A percentile compares a stretch with the other conserved stretches of the same genome.
phyloP scores from a whole-genome alignment of 1,140 invertebrate species.

The Hylyphantes graminicola region DNA sequence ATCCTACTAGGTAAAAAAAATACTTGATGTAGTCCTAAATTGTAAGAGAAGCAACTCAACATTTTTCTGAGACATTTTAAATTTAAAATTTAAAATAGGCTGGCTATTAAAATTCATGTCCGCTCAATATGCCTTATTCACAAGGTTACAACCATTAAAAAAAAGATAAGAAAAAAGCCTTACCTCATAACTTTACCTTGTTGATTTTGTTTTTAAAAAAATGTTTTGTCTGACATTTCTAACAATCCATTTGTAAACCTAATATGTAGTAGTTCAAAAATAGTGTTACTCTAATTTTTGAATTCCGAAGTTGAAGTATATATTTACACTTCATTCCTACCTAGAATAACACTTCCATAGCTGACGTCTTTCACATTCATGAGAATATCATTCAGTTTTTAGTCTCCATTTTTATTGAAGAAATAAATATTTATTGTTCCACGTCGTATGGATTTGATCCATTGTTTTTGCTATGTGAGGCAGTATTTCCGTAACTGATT shows the following conservation, averaged over 20 bases:
- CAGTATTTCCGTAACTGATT: constrained; percentile 7
- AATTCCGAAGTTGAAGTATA: constrained; percentile 1
- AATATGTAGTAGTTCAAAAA: constrained; percentile 3
- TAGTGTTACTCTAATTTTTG: not conserved
- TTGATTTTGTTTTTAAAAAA: not conserved
- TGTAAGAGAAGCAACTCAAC: too few relatives aligned
- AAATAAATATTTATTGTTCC: constrained; percentile 49
- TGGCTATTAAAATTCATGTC: too few relatives aligned
- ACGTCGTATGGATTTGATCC: not conserved
- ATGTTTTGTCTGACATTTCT: not conserved
- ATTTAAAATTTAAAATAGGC: too few relatives aligned
- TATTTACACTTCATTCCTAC: constrained; percentile 26
- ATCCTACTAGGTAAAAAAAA: too few relatives aligned
- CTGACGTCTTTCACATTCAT: constrained; percentile 26
- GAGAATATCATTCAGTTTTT: constrained; percentile 40
- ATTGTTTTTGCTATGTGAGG: not conserved
- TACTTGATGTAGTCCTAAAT: too few relatives aligned
- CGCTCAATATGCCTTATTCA: too few relatives aligned
- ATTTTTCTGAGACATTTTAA: too few relatives aligned
- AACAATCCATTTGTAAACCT: constrained; percentile 1
- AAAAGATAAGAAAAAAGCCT: too few relatives aligned
- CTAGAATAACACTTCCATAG: not conserved
- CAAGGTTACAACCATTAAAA: too few relatives aligned
- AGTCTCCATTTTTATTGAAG: constrained; percentile 2
- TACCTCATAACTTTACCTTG: not conserved